Evolutionary conservation across 2,113 vertebrate species (phyloP), one percentile per base, ranked within the genome.

Genomic region (Zootoca vivipara): DNA sequence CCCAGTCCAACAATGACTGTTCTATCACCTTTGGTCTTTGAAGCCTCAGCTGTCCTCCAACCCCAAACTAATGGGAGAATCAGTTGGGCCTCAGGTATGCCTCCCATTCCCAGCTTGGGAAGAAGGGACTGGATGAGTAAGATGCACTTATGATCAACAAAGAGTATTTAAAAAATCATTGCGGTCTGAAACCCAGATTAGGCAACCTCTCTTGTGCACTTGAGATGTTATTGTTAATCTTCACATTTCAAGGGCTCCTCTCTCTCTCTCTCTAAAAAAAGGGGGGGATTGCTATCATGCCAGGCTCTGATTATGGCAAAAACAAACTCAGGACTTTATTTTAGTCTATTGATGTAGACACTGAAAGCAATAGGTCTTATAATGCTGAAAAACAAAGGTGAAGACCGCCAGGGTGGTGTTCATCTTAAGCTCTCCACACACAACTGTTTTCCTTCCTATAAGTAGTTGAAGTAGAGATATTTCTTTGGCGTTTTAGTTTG

Each of bases 171-270:
- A 86, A 9, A 13, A 86, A 7, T 62, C 58, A 30, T 56, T 3
- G 67, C 35, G 52, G 80, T n/a, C 46, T 1, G 81, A 86, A 90
- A 86, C 75, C 22, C 73, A 62, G 85, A 58, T 38, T 58, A 83
- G 10, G 38, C 1, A 1, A 64, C n/a, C 0, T 2, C 26, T 65
- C 64, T 62, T 2, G 0, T 82, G 87, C 0, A 3, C 42, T 16
- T 1, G 16, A 80, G 12, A 1, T 33, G 56, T 8, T 85, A 72
- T 1, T 0, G 0, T 22, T 73, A 90, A 89, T 1, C 30, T 58
- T 1, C 0, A 1, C 10, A 28, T 40, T 82, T 84, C 75, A 62
- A 79, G 35, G 80, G 7, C 0, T 0, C 38, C 12, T 30, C 12
- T 82, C 28, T 56, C 38, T 38, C 12, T 30, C 12, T 82, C 28